phyloP scores from a whole-genome alignment of 2,113 vertebrate species.

The Actinemys pallida region DNA sequence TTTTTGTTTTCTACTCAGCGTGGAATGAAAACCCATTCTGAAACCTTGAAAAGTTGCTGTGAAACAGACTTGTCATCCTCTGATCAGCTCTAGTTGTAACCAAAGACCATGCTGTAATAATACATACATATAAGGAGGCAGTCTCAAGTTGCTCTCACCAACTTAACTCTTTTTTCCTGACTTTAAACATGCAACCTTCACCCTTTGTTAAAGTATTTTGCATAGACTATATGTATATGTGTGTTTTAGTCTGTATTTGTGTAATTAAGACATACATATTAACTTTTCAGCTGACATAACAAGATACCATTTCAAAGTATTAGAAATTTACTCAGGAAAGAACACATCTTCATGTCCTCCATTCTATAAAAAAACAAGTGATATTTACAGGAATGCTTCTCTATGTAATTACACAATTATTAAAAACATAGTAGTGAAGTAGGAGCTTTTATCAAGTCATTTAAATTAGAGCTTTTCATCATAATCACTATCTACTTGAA shows the following conservation, averaged over 20 bases:
- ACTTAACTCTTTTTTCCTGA: background rate
- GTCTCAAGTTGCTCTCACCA: background rate
- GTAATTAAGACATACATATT: conserved; percentile 43
- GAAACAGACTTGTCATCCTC: background rate
- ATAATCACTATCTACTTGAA: conserved; percentile 81
- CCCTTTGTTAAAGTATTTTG: background rate
- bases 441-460: conserved; percentile 82
- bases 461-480: conserved; percentile 82
- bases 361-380: conserved; percentile 76
- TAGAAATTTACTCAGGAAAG: conserved; percentile 64
- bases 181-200: background rate
- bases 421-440: conserved; percentile 80
- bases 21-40: background rate
- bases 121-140: background rate
- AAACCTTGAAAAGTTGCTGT: background rate
- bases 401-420: conserved; percentile 83
- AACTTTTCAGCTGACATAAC: conserved; percentile 78
- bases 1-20: background rate
- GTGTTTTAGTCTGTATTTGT: background rate
- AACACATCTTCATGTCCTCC: conserved; percentile 65
- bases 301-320: conserved; percentile 69
- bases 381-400: conserved; percentile 79
- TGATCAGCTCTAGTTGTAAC: background rate
- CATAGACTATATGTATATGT: background rate
- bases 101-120: background rate